Evolutionary conservation across 1,140 invertebrate genomes (phyloP).

Genomic region (Mactra quadrangularis): DNA sequence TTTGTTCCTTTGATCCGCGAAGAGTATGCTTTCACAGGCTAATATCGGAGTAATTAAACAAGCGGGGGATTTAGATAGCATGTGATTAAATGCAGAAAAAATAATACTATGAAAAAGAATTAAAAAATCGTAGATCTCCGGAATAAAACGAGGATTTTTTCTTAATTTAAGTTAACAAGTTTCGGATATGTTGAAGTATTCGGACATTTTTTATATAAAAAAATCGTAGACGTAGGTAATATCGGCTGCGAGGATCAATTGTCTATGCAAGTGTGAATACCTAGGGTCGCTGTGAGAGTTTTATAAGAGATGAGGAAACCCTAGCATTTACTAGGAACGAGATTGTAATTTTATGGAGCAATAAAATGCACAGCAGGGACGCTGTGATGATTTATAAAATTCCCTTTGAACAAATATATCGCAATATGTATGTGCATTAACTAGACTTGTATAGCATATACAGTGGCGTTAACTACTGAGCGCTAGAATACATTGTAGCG

Average conservation of each 20-base stretch:
- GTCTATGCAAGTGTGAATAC: slow-evolving; percentile 30
- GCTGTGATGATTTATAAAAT: slow-evolving; percentile 30
- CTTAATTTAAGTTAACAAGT: no score
- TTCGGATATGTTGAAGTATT: no score
- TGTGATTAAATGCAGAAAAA: neutral
- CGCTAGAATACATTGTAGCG: neutral
- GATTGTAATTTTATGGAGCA: slow-evolving; percentile 50
- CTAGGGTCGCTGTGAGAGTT: slow-evolving; percentile 6
- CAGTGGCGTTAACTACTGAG: slow-evolving; percentile 38
- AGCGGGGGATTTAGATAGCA: slow-evolving; percentile 34
- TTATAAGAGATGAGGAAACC: slow-evolving; percentile 4
- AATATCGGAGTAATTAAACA: slow-evolving; percentile 44
- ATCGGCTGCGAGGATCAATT: neutral
- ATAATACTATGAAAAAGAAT: neutral
- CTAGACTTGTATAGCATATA: slow-evolving; percentile 10
- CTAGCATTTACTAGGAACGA: slow-evolving; percentile 18
- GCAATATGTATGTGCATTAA: slow-evolving; percentile 23
- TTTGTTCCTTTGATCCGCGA: slow-evolving; percentile 29
- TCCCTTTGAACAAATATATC: slow-evolving; percentile 48
- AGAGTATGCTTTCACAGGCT: slow-evolving; percentile 43
- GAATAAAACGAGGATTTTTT: no score
- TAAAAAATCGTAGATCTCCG: no score
- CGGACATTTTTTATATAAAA: slow-evolving; percentile 28
- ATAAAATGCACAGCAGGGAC: slow-evolving; percentile 22
- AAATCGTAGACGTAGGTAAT: slow-evolving; percentile 22